Evolutionary conservation across 2,113 vertebrate genomes (phyloP).

Genomic region (Cryptomyrus ogoouensis): DNA sequence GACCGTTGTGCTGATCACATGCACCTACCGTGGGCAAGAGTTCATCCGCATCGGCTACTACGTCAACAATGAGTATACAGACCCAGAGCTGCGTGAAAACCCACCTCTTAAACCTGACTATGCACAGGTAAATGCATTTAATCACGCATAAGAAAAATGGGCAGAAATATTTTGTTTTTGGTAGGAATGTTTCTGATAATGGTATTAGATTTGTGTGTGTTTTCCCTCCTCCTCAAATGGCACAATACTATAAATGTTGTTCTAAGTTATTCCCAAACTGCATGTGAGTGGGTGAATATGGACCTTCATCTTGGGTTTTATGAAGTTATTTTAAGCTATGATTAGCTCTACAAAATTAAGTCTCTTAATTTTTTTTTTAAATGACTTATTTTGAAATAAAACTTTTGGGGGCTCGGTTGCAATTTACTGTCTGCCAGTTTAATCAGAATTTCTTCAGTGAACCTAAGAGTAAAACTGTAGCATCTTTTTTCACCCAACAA

Average conservation of each 20-base stretch:
- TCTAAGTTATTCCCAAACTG: background rate
- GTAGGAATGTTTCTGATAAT: background rate
- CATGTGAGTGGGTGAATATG: background rate
- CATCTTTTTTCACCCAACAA: background rate
- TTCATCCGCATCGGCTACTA: conserved; percentile 91
- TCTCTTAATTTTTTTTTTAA: background rate
- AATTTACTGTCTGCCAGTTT: background rate
- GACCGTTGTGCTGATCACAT: conserved; percentile 84
- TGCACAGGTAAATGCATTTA: conserved; percentile 63
- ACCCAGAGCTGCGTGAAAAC: conserved; percentile 78
- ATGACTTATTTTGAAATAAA: background rate
- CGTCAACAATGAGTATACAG: conserved; percentile 86
- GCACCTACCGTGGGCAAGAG: conserved; percentile 82
- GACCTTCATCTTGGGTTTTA: background rate
- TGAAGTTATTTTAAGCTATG: background rate
- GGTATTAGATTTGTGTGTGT: background rate
- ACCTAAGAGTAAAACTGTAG: background rate
- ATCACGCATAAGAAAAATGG: background rate
- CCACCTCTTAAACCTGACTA: conserved; percentile 81
- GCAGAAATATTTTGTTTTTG: background rate
- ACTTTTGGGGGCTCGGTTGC: background rate
- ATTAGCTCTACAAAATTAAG: background rate
- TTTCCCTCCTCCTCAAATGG: background rate
- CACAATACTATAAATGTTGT: background rate
- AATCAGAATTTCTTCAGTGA: background rate